Evolutionary conservation across 2,888 invertebrate genomes (phyloP), one percentile per base, ranked within the genome.

Genomic region (Keiferia lycopersicella): DNA sequence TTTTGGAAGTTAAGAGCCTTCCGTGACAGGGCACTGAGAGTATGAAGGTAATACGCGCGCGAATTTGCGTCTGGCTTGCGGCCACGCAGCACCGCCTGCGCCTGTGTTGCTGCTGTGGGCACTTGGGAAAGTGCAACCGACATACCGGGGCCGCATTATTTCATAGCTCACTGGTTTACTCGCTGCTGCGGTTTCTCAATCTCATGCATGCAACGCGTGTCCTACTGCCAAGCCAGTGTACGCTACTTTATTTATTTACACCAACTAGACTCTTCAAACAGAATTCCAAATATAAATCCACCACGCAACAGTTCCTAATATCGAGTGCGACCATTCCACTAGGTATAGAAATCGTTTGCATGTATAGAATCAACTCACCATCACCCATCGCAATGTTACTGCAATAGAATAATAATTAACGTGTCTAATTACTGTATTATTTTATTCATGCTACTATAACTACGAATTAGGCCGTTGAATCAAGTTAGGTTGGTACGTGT

Each of bases 71-170:
- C 11, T 51, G 4, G 30, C 12, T 26, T 12, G 26, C n/a, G 16
- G 20, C 41, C 48, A 48, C 48, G n/a, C 22, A 59, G 7, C 41
- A 48, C 48, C 30, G 38, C 61, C 38, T 16, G 53, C 26, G 16
- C 56, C 41, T 20, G n/a, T n/a, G 50, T 20, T 67, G 63, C 76
- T 77, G 76, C 38, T 67, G 63, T 75, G 34, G 34, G 50, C 66
- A 80, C 76, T 80, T 80, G 87, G 80, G 89, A 90, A 90, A 90
- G 89, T 88, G 86, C 80, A 82, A 77, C 71, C 81, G 78, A 82
- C 87, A 87, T 86, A 81, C 84, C 83, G 82, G 78, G 73, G 83
- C 80, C 76, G 86, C 88, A 86, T 86, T 85, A 86, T 86, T 90
- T 88, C 86, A 88, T 88, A 87, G 82, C 86, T 86, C 86, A 87